These are phyloP conservation scores for Progne subis DNA, from an alignment of 2,113 vertebrate species.

Conservation along the genomic window DNA sequence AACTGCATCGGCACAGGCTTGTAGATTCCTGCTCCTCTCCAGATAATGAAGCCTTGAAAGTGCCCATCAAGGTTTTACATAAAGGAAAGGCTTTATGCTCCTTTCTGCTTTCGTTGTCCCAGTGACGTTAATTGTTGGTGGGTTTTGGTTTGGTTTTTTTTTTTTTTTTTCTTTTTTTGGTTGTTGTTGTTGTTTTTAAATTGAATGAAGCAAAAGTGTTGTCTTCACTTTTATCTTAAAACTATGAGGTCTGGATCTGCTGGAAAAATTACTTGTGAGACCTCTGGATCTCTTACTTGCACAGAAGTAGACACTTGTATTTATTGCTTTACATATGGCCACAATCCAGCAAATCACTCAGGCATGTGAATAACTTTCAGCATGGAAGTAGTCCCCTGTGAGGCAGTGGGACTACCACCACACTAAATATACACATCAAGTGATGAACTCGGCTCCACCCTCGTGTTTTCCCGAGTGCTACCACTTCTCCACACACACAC, in stretches of 20 bases:
- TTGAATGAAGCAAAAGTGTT: not conserved
- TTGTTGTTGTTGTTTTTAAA: not conserved
- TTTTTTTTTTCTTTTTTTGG: not conserved
- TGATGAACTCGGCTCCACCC: not conserved
- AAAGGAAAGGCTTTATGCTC: not conserved
- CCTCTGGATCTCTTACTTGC: constrained; percentile 29
- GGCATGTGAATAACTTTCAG: constrained; percentile 40
- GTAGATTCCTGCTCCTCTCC: not conserved
- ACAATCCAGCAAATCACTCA: constrained; percentile 56
- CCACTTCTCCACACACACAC: not conserved
- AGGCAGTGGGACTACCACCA: not conserved
- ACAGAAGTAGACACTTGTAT: constrained; percentile 58
- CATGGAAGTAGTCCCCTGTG: not conserved
- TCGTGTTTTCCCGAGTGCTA: not conserved
- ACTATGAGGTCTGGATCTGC: not conserved
- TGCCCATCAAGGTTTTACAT: not conserved
- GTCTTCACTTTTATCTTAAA: not conserved
- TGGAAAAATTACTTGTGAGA: constrained; percentile 52
- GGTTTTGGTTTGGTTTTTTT: not conserved
- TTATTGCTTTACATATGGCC: constrained; percentile 63
- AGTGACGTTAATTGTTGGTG: not conserved
- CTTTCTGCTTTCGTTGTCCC: not conserved
- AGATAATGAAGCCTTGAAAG: not conserved
- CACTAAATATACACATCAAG: not conserved
- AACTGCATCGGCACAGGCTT: not conserved